Percentiles rank a stretch among this genome's conserved stretches.
These are phyloP conservation scores for Drosophila stalkeri DNA, from an alignment of 2,888 invertebrate species.

Conservation along the genomic window DNA sequence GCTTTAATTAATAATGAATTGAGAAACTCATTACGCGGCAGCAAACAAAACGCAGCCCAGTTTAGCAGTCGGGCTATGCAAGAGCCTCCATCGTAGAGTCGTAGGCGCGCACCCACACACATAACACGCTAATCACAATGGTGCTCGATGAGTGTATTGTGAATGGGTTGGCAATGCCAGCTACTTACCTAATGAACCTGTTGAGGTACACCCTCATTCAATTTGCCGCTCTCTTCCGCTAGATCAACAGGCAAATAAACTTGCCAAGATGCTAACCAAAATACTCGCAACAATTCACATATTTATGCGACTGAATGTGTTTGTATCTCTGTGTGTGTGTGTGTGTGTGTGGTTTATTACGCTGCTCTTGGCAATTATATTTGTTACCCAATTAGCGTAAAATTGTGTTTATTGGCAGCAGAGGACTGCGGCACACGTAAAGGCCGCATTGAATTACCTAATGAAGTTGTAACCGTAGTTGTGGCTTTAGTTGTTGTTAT, in stretches of 20 bases:
- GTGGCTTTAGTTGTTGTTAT: conserved; percentile 41
- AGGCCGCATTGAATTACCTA: conserved; percentile 72
- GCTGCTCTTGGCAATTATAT: conserved; percentile 83
- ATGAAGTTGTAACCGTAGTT: conserved; percentile 73
- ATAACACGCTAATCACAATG: conserved; percentile 64
- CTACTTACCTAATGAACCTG: conserved; percentile 78
- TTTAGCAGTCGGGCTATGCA: background rate
- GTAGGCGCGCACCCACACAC: background rate
- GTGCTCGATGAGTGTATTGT: conserved; percentile 16
- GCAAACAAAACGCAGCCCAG: conserved; percentile 57
- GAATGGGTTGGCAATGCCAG: conserved; percentile 47
- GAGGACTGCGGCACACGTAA: conserved; percentile 38
- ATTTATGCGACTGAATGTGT: conserved; percentile 42
- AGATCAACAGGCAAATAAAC: conserved; percentile 37
- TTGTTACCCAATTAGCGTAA: conserved; percentile 83
- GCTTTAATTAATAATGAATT: conserved; percentile 80
- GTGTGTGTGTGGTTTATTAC: conserved; percentile 75
- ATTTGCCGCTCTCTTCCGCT: conserved; percentile 5
- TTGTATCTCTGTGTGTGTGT: conserved; percentile 30
- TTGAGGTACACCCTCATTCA: conserved; percentile 61
- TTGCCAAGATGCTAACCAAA: conserved; percentile 33
- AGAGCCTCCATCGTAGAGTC: too few relatives aligned
- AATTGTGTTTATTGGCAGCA: conserved; percentile 82
- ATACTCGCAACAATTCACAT: conserved; percentile 50
- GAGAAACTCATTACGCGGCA: conserved; percentile 77